A percentile compares a stretch with the other conserved stretches of the same genome.
Conservation (phyloP, 2,113 vertebrate genomes). For the Euleptes europaea region DNA sequence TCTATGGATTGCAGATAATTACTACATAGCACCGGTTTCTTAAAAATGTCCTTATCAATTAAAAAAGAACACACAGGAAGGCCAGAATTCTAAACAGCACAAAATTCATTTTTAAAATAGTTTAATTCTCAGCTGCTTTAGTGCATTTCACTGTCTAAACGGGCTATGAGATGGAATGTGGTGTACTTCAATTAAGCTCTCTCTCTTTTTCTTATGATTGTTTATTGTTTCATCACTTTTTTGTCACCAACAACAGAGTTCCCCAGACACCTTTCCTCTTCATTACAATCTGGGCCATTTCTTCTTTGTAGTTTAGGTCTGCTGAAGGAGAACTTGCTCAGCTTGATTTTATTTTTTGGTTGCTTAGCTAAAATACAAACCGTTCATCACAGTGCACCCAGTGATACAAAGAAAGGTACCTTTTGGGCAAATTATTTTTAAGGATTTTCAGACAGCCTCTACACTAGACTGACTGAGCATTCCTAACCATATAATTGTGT, state of each 20-base stretch:
- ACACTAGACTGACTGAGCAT: not conserved
- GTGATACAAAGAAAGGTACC: not conserved
- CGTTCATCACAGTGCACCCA: not conserved
- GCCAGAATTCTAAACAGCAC: slow-evolving; percentile 38
- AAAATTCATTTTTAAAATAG: slow-evolving; percentile 49
- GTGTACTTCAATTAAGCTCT: slow-evolving; percentile 37
- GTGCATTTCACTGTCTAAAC: slow-evolving; percentile 20
- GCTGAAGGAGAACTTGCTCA: slow-evolving; percentile 35
- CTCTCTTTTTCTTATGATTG: slow-evolving; percentile 8
- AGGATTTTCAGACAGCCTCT: slow-evolving; percentile 15
- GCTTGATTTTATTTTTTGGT: slow-evolving; percentile 19
- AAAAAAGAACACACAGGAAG: slow-evolving; percentile 11
- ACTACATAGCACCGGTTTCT: not conserved
- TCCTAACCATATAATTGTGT: slow-evolving; percentile 5
- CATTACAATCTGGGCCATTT: not conserved
- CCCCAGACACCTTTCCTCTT: slow-evolving; percentile 8
- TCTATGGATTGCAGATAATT: slow-evolving; percentile 34
- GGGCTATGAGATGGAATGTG: not conserved
- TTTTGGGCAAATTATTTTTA: not conserved
- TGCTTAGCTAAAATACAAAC: not conserved
- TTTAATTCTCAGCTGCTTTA: slow-evolving; percentile 15
- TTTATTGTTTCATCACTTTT: slow-evolving; percentile 19
- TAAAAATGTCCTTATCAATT: slow-evolving; percentile 33
- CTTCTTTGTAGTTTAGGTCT: slow-evolving; percentile 15
- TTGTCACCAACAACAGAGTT: not conserved